Evolutionary conservation across 2,888 invertebrate species (phyloP).

Genomic region (Meiosimyza platycephala): DNA sequence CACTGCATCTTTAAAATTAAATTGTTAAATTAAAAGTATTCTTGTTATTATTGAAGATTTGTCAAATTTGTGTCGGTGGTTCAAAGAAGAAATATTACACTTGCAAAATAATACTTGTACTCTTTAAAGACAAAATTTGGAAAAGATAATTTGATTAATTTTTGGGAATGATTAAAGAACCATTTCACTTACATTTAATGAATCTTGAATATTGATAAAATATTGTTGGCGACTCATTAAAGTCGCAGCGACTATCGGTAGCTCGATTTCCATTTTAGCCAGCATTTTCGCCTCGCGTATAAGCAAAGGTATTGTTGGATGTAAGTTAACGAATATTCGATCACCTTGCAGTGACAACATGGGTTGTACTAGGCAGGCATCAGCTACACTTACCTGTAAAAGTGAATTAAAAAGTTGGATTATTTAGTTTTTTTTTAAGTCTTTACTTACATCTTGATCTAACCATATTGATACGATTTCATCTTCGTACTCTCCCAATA

Average conservation of each 20-base stretch:
- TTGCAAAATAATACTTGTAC: too few species aligned
- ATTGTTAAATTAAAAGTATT: too few species aligned
- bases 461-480: slow-evolving; percentile 87
- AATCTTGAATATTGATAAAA: slow-evolving; percentile 81
- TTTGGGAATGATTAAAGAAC: too few species aligned
- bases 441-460: slow-evolving; percentile 78
- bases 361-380: slow-evolving; percentile 65
- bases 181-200: slow-evolving; percentile 73
- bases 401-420: background rate
- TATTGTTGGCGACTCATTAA: slow-evolving; percentile 82
- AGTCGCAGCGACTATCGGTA: slow-evolving; percentile 84
- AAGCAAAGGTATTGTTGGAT: slow-evolving; percentile 79
- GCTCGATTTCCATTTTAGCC: slow-evolving; percentile 82
- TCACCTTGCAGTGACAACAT: slow-evolving; percentile 68
- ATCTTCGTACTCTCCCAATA: slow-evolving; percentile 80
- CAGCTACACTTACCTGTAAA: slow-evolving; percentile 61
- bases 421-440: background rate
- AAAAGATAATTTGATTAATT: background rate
- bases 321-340: slow-evolving; percentile 80
- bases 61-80: background rate
- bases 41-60: too few species aligned
- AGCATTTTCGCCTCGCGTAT: slow-evolving; percentile 88
- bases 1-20: too few species aligned
- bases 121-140: background rate
- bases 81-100: too few species aligned